Base-by-base conservation (phyloP, 2,113 vertebrate species). In the Neoarius graeffei region DNA sequence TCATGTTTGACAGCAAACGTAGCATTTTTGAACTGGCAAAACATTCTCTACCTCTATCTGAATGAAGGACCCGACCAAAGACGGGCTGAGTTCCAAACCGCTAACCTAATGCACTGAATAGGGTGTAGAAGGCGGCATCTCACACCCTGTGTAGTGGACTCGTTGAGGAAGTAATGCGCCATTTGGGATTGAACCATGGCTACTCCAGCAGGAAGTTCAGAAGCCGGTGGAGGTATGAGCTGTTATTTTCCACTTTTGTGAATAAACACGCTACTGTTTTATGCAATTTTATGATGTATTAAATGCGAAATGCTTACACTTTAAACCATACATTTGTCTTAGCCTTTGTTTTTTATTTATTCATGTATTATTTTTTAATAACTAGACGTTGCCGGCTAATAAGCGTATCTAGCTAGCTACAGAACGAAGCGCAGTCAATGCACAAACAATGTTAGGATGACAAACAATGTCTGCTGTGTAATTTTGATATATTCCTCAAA, bases 171-270 rank as follows among this genome's bases (percentile, higher is more conserved):
- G 56, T 35, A 13, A 60, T 23, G 6, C 10, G 10, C 57, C 13
- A 76, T 76, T 76, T 76, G 35, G 84, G 54, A 85, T 59, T 60
- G 69, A 62, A 57, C 71, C 92, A 94, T 94, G 94, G 86, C 90
- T 89, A 27, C 80, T 80, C 80, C 84, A 60, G 74, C 91, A 93
- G 92, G 92, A 93, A 93, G 92, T 92, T 87, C 48, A 91, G 86
- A 87, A 94, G 92, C 95, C 95, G 95, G 95, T 94, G 92, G 89
- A 88, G 94, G 95, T 96, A 86, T 94, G 94, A 19, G 0, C 2
- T n/a, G 9, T 0, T 25, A 71, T 0, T 42, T 62, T 23, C 5
- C 48, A 73, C 0, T 59, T 48, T 17, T 13, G 19, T 62, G 2
- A 59, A 2, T 67, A 1, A 23, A 86, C 27, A 83, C 15, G 7